A percentile compares a stretch with the other conserved stretches of the same genome.
These are phyloP conservation scores for Sarcophaga carnaria DNA, from an alignment of 2,888 invertebrate genomes.

Conservation along the genomic window DNA sequence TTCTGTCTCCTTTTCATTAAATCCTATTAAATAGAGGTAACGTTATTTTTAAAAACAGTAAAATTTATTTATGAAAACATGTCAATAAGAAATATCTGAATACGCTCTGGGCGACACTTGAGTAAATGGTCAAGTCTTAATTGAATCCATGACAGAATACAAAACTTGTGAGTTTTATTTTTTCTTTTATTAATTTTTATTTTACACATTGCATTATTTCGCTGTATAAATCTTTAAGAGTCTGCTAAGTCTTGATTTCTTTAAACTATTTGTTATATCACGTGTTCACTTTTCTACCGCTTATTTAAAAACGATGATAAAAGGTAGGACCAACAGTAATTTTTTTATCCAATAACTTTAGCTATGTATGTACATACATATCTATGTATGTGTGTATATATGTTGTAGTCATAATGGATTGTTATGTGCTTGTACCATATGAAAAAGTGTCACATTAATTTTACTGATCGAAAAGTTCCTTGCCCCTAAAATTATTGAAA, in stretches of 20 bases:
- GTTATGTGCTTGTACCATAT: constrained; percentile 71
- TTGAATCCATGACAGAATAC: background rate
- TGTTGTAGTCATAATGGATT: background rate
- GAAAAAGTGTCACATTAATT: constrained; percentile 82
- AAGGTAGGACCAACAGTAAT: too few species aligned
- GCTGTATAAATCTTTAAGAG: background rate
- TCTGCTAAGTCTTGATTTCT: constrained; percentile 16
- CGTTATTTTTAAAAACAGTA: too few species aligned
- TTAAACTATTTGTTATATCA: constrained; percentile 16
- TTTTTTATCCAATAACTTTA: too few species aligned
- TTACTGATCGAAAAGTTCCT: constrained; percentile 82
- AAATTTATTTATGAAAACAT: too few species aligned
- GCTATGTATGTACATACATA: background rate
- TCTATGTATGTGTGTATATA: too few species aligned
- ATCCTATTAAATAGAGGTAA: too few species aligned
- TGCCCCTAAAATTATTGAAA: constrained; percentile 73
- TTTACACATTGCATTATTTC: background rate
- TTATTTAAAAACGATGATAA: too few species aligned
- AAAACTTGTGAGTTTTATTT: background rate
- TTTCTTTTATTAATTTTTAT: background rate
- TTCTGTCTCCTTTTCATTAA: too few species aligned
- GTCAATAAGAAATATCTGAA: constrained; percentile 71
- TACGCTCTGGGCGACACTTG: constrained; percentile 81
- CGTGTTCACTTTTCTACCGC: too few species aligned
- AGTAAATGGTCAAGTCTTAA: constrained; percentile 77